A percentile compares a stretch with the other conserved stretches of the same genome.
These are phyloP conservation scores for Emys orbicularis DNA, from an alignment of 2,797 vertebrate genomes.

Conservation along the genomic window DNA sequence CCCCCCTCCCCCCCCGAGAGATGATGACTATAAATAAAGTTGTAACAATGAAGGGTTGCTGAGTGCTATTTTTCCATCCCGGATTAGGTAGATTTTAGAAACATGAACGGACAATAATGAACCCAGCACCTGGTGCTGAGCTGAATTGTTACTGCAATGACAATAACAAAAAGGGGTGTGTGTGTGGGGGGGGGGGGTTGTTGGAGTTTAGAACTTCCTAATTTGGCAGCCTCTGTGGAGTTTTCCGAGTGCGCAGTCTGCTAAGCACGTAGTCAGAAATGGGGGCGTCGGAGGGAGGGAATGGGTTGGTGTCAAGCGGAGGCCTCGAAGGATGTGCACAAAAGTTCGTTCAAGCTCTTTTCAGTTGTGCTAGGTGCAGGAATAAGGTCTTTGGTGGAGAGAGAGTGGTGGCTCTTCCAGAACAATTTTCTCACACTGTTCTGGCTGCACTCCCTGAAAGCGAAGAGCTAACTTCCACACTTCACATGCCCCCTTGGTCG, in stretches of 20 bases:
- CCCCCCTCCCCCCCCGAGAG: not conserved
- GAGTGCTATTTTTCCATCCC: slow-evolving; percentile 38
- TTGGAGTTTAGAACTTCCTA: not conserved
- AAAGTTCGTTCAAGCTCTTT: not conserved
- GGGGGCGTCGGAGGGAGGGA: accelerated
- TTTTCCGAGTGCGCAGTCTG: not conserved
- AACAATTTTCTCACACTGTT: accelerated
- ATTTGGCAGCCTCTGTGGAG: not conserved
- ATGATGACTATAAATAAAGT: slow-evolving; percentile 24
- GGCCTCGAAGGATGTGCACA: not conserved
- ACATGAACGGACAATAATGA: not conserved
- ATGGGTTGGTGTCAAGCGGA: accelerated
- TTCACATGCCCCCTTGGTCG: not conserved
- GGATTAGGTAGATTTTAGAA: slow-evolving; percentile 20
- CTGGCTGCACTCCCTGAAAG: not conserved
- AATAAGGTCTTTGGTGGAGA: not conserved
- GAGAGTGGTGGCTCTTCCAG: not conserved
- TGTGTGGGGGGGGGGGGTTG: not conserved
- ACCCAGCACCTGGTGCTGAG: slow-evolving; percentile 25
- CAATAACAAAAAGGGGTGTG: not conserved
- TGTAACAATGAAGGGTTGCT: not conserved
- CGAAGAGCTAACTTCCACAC: not conserved
- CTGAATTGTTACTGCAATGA: slow-evolving; percentile 5
- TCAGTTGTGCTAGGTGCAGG: not conserved
- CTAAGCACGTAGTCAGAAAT: slow-evolving; percentile 22